These are phyloP conservation scores for Otocyon megalotis DNA, from an alignment of 2,113 vertebrate species.

Conservation along the genomic window DNA sequence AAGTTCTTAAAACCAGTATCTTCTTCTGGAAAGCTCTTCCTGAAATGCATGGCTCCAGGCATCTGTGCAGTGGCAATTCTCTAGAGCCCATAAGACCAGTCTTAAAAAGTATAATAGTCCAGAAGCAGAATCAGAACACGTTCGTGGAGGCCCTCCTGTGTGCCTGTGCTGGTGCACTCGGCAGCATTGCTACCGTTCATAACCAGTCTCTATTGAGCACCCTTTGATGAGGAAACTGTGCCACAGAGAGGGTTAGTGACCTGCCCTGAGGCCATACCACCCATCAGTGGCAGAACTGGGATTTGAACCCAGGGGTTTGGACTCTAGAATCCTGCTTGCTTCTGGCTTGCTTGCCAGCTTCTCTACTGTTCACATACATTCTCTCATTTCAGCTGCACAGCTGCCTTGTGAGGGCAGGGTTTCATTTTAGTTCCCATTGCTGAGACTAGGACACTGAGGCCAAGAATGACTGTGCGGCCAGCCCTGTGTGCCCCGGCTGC, in stretches of 20 bases:
- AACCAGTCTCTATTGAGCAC: not conserved
- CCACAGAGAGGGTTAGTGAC: not conserved
- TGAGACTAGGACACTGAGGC: not conserved
- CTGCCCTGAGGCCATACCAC: not conserved
- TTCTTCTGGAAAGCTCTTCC: not conserved
- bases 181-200: not conserved
- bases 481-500: not conserved
- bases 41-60: not conserved
- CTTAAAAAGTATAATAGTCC: not conserved
- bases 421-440: not conserved
- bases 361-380: not conserved
- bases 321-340: not conserved
- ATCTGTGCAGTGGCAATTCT: not conserved
- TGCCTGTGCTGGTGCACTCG: rapidly evolving
- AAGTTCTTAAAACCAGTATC: not conserved
- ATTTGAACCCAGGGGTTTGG: not conserved
- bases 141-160: rapidly evolving
- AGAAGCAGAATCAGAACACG: not conserved
- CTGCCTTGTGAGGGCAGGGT: not conserved
- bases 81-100: not conserved
- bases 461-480: not conserved
- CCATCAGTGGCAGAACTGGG: not conserved
- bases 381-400: not conserved
- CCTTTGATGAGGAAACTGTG: not conserved
- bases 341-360: not conserved